Conservation (phyloP, 2,888 invertebrate species). For the Drosophila nr. medialis region DNA sequence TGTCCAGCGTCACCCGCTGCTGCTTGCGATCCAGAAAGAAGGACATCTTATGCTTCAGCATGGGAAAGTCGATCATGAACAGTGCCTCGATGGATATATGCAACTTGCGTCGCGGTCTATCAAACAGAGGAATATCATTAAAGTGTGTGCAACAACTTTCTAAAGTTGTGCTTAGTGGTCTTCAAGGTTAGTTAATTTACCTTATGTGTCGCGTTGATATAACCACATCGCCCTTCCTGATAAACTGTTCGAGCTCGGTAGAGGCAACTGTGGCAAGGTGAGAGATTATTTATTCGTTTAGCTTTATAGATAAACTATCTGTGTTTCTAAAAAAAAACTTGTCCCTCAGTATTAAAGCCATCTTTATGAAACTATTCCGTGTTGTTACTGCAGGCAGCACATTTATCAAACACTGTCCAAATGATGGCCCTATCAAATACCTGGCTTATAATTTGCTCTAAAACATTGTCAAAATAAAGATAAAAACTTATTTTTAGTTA, state of each 20-base stretch:
- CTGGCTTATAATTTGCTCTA: not conserved
- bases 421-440: too few species aligned
- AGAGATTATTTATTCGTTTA: conserved; percentile 21
- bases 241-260: conserved; percentile 83
- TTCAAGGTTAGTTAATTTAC: conserved; percentile 67
- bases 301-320: not conserved
- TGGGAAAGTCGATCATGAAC: conserved; percentile 85
- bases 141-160: not conserved
- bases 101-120: conserved; percentile 84
- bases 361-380: not conserved
- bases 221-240: conserved; percentile 85
- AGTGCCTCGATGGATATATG: conserved; percentile 85
- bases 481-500: not conserved
- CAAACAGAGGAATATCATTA: not conserved
- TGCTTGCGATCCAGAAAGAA: conserved; percentile 85
- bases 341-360: not conserved
- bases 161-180: conserved; percentile 16
- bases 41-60: conserved; percentile 84
- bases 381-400: too few species aligned
- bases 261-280: conserved; percentile 80
- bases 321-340: not conserved
- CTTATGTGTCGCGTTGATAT: conserved; percentile 85
- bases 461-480: not conserved
- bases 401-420: too few species aligned
- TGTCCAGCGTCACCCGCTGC: conserved; percentile 83